Base-by-base conservation (phyloP, 2,888 invertebrate genomes). In the Lasioglossum lativentre region DNA sequence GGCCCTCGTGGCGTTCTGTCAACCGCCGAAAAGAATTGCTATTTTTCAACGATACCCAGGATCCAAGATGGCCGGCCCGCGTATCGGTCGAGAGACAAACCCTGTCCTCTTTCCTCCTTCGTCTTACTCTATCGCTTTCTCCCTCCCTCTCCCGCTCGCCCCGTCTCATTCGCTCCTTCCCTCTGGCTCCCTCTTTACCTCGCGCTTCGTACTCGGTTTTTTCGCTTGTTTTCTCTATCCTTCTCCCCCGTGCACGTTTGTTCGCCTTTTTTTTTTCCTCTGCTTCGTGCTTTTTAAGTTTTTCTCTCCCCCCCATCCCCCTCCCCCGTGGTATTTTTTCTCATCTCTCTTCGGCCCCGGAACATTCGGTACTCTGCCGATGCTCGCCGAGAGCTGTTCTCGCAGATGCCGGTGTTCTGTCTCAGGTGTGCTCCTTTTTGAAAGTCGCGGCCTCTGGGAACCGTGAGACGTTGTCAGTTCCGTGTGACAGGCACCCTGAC, bases 41-140 rank as follows among this genome's bases (percentile, higher is more conserved):
- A 91, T 93, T 93, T 93, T 94, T 94, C 91, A 92, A 94, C 92
- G 93, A 93, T 91, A 90, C 91, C 92, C 92, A 93, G 93, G 93
- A 95, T 93, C 90, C 94, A 95, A 95, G 93, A 95, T 95, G 95
- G 95, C 95, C 86, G 87, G 79, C 82, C 82, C 82, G 91, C 89
- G 86, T 89, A 90, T 92, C 90, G 92, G 90, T 86, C 91, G 91
- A 89, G 91, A 92, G 89, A 89, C 88, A 85, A 86, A 76, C 88
- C 86, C 91, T 89, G 85, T 90, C 91, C 84, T 88, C 88, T 83
- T 80, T 77, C 80, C 88, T 87, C 85, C 82, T 84, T 85, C 83
- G 56, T 77, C 85, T 74, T 45, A 68, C 79, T 85, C 71, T 70
- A 14, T 70, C 80, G 45, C 83, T 42, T 78, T 71, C 72, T 74